Base-by-base conservation (phyloP, 2,113 vertebrate genomes). In the Prunella himalayana region DNA sequence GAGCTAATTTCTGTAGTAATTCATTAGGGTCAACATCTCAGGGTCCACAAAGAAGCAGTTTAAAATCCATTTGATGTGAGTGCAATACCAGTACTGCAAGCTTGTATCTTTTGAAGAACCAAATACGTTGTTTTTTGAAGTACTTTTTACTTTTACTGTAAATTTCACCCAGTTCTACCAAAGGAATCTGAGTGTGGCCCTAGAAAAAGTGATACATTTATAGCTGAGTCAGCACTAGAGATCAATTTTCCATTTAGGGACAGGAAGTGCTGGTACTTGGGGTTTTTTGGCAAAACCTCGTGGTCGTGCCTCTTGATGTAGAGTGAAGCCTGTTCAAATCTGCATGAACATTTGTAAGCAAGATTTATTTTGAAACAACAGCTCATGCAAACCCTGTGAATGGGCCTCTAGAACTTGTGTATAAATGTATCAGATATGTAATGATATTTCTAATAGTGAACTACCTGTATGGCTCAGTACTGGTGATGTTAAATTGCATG, bases 161-260 rank as follows among this genome's bases (percentile, higher is more conserved):
- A 63, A 73, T 77, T 88, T 86, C 51, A 82, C 44, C 47, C 60
- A 60, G 47, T 90, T 78, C 56, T 94, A 66, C 92, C 88, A 96
- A 94, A 95, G 80, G 51, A 88, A 95, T 60, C n/a, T 39, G 28
- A 88, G n/a, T 27, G 31, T 88, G 80, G 49, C 65, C 82, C 88
- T 94, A 89, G 59, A 35, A 60, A 68, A 71, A 82, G 47, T 15
- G 17, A 86, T 63, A 44, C 25, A 13, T 25, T 41, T 39, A 1
- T 23, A 42, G 33, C 8, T 19, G n/a, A 77, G 31, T 83, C 70
- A 60, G 44, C 49, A 57, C 31, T 37, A 57, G 76, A 9, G 60
- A 82, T 53, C n/a, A 53, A 0, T 88, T 92, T 54, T 51, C 23
- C 41, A 12, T 9, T 69, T 66, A 23, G 35, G 33, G 56, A 19